Evolutionary conservation across 2,888 invertebrate species (phyloP), one percentile per base, ranked within the genome.

Genomic region (Rhopalosiphum nymphaeae): DNA sequence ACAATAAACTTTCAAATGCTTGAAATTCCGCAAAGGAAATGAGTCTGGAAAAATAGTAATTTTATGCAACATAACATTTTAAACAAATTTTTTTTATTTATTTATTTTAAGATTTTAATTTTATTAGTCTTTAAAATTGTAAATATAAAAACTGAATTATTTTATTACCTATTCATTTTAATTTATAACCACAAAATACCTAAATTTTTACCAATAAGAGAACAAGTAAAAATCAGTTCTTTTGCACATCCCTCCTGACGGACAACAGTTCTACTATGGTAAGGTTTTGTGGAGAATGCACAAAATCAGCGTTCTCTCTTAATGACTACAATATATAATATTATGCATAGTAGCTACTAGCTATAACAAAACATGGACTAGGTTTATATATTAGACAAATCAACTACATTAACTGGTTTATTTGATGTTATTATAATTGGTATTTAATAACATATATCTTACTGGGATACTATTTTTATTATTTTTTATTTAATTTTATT

Each of bases 11-110:
- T 96, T 99, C 99, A 96, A 99, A 99, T 84, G 99, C 98, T 96
- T 99, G 99, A 96, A 99, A 99, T 96, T 99, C 99, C 92, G 98
- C 97, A 96, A 98, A 99, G 94, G 99, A 98, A 96, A 99, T 99
- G 96, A 98, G 98, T 85, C 97, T 96, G 93, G 93, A 94, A 9
- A 85, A 86, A 84, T 42, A 89, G 5, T 36, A 89, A 85, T 94
- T 94, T 56, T 92, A 91, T 21, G 21, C 25, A 42, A 89, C 16
- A 42, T 9, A n/a, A 87, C 21, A 3, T 53, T 46, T 49, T 57
- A 42, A 26, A 10, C 49, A 84, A 44, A 29, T 36, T 36, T 16
- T 21, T n/a, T 57, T 26, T 91, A 56, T 88, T 49, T 36, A 86
- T 25, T 85, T 2, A 86, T 86, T 86, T 46, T 29, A 29, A 86